Conservation (phyloP, 2,797 vertebrate species). For the Eulemur rubriventer region DNA sequence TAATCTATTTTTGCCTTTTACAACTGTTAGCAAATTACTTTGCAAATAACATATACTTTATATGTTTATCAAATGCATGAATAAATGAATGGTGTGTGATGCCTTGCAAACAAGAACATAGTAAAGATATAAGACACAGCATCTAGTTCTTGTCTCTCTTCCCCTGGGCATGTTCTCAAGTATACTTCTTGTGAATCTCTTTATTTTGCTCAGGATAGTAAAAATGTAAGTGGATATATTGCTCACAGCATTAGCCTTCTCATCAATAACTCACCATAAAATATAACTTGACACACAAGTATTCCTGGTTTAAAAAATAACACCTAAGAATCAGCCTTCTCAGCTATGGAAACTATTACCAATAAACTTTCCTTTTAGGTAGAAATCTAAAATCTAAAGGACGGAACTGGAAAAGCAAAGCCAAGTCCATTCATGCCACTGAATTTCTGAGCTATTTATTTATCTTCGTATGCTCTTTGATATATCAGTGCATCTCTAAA, state of each 20-base stretch:
- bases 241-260: background rate
- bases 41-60: background rate
- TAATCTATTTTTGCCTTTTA: background rate
- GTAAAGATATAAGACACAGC: background rate
- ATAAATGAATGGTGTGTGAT: background rate
- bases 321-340: background rate
- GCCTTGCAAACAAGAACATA: background rate
- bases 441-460: background rate
- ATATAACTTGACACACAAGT: background rate
- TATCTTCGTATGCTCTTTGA: background rate
- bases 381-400: constrained; percentile 15
- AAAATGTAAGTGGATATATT: background rate
- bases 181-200: background rate
- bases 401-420: background rate
- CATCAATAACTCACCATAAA: background rate
- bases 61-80: background rate
- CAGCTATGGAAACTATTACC: background rate
- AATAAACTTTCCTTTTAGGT: background rate
- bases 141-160: background rate
- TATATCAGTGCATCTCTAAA: background rate
- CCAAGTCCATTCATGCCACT: background rate
- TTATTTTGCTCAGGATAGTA: background rate
- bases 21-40: background rate
- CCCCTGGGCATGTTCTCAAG: background rate
- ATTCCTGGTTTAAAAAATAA: constrained; percentile 1